Evolutionary conservation across 2,888 invertebrate species (phyloP), one percentile per base, ranked within the genome.

Genomic region (Agrotis ipsilon): DNA sequence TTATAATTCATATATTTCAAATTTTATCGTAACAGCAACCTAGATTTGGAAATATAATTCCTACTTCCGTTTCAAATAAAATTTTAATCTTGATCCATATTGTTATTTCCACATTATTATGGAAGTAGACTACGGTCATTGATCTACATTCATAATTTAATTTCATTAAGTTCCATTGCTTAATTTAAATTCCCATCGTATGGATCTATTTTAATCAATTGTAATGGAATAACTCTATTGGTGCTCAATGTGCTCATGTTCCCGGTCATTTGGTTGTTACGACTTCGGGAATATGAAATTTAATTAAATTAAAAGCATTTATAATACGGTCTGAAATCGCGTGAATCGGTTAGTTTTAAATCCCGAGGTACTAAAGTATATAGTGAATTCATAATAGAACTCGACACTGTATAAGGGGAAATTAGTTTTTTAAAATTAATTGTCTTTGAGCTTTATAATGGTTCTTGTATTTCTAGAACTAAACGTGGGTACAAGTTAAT

Each of bases 201-300:
- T 55, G 63, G 72, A 73, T 78, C 72, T 66, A 62, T 78, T 83
- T 82, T 71, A 80, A 76, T 80, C 63, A 72, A 85, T 76, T 84
- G 74, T 68, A 77, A 69, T 84, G 65, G 61, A 69, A 75, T 64
- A 75, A 70, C 68, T 32, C 32, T 77, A 80, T 79, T 62, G 57
- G 27, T 64, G 52, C 71, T 61, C 64, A 74, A 57, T 54, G 27
- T 64, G 55, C 72, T 61, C 64, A 74, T 64, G 57, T 61, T 52
- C 45, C 59, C 60, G n/a, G 66, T 66, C 68, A 72, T 83, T 82
- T 68, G 27, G 45, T 67, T 51, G 64, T 72, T 69, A 75, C 59
- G 69, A 80, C 69, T 80, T 62, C 24, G 70, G 66, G 32, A 72
- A 81, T 71, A 64, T 55, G 55, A 74, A 78, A 72, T 81, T 82